Evolutionary conservation across 2,113 vertebrate genomes (phyloP).

Genomic region (Anoplopoma fimbria): DNA sequence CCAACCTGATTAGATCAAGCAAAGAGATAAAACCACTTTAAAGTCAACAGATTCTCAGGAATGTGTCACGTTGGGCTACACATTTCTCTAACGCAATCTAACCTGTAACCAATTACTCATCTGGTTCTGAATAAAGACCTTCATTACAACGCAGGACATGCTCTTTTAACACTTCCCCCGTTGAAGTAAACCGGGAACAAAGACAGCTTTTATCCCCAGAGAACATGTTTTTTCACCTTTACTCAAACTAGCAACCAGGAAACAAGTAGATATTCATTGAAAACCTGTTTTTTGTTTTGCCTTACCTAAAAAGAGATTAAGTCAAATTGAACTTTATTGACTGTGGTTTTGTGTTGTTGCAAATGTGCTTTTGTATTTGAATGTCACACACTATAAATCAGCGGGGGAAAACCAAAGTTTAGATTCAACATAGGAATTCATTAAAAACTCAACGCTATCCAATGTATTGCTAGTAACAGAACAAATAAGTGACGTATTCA

Average conservation of each 20-base stretch:
- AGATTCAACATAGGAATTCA: neutral
- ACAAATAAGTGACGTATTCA: neutral
- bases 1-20: conserved; percentile 40
- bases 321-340: neutral
- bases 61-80: conserved; percentile 7
- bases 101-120: conserved; percentile 15
- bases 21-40: conserved; percentile 34
- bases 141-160: neutral
- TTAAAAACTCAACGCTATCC: neutral
- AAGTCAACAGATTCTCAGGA: conserved; percentile 34
- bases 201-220: neutral
- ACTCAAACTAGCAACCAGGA: neutral
- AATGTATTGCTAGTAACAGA: neutral
- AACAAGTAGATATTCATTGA: neutral
- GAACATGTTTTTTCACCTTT: neutral
- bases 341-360: neutral
- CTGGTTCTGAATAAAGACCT: neutral
- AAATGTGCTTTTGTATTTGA: neutral
- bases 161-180: neutral
- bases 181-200: neutral
- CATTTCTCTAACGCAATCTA: conserved; percentile 23
- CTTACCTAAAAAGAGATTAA: neutral
- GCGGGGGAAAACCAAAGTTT: neutral
- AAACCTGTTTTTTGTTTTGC: neutral
- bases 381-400: neutral